These are phyloP conservation scores for Phycodurus eques DNA, from an alignment of 2,113 vertebrate species.

Conservation along the genomic window DNA sequence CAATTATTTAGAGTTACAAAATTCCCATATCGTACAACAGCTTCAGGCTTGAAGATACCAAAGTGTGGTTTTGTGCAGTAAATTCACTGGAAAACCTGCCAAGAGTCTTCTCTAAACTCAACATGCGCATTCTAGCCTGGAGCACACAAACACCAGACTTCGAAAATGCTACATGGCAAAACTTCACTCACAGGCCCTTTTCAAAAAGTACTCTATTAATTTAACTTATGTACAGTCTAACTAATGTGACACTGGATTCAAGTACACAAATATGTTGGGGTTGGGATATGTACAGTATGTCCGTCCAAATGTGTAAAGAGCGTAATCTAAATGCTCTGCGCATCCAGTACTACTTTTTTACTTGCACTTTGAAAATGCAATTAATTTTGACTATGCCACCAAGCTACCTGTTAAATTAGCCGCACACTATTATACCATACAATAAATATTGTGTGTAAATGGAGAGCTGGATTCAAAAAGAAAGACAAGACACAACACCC, in stretches of 20 bases:
- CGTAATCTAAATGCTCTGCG: too few relatives aligned
- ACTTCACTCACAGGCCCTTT: background rate
- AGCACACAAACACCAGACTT: background rate
- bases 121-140: background rate
- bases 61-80: background rate
- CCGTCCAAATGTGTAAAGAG: background rate
- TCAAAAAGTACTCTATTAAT: background rate
- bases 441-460: constrained; percentile 40
- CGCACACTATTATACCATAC: background rate
- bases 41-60: background rate
- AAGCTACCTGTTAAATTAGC: background rate
- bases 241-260: background rate
- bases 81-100: background rate
- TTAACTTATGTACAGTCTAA: background rate
- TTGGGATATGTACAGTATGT: too few relatives aligned
- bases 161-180: background rate
- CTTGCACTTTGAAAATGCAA: background rate
- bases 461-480: constrained; percentile 42
- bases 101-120: background rate
- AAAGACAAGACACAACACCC: constrained; percentile 68
- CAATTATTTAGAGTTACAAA: background rate
- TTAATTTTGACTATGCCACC: background rate
- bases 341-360: background rate
- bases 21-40: background rate
- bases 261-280: background rate